Conservation (phyloP, 2,797 vertebrate species). For the Gymnodraco acuticeps region DNA sequence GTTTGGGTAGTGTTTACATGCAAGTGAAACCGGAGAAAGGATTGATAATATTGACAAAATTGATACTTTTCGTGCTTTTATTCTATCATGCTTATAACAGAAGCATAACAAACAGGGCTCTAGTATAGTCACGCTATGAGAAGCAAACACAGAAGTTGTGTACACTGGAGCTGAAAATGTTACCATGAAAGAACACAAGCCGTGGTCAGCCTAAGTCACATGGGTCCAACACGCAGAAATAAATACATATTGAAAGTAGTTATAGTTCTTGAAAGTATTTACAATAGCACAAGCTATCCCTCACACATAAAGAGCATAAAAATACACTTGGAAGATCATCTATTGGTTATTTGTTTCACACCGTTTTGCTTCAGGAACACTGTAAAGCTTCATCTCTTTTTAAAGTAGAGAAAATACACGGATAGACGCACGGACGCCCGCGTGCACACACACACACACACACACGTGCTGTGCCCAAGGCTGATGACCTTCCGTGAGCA, state of each 20-base stretch:
- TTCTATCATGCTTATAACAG: no score
- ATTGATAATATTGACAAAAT: not conserved
- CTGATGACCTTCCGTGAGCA: conserved; percentile 85
- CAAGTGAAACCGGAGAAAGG: not conserved
- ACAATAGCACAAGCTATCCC: not conserved
- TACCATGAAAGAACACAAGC: not conserved
- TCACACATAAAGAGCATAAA: not conserved
- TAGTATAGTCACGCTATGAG: no score
- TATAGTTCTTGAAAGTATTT: not conserved
- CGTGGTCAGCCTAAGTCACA: not conserved
- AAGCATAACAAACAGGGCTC: not conserved
- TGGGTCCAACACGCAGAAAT: not conserved
- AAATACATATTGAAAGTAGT: not conserved
- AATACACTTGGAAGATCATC: not conserved
- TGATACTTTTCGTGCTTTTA: no score
- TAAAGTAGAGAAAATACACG: conserved; percentile 34
- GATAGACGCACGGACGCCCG: conserved; percentile 11
- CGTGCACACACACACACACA: conserved; percentile 5
- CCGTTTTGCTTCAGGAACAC: conserved; percentile 35
- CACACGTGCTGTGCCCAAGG: conserved; percentile 62
- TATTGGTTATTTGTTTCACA: conserved; percentile 20
- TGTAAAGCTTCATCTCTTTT: conserved; percentile 50
- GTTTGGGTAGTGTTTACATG: not conserved
- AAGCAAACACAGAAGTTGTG: not conserved
- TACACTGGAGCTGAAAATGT: not conserved